A percentile compares a stretch with the other conserved stretches of the same genome.
These are phyloP conservation scores for Anthonomus grandis DNA, from an alignment of 1,140 invertebrate genomes.

Conservation along the genomic window DNA sequence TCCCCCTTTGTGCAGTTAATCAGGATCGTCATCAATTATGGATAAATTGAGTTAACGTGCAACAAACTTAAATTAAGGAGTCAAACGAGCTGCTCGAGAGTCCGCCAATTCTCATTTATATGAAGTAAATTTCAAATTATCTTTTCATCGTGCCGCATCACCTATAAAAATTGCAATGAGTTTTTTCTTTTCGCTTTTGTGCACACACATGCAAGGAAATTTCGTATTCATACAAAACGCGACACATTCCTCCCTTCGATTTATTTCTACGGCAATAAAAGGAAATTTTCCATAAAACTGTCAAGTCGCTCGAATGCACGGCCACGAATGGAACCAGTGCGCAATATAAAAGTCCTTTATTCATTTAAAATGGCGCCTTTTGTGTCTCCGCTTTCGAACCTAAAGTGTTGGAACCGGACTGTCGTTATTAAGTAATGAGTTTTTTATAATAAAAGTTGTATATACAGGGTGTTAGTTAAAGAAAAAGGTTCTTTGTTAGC, in stretches of 20 bases:
- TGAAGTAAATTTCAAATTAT: background rate
- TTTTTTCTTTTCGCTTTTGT: background rate
- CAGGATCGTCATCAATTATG: background rate
- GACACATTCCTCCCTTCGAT: constrained; percentile 8
- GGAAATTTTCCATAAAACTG: constrained; percentile 18
- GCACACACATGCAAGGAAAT: too few species aligned
- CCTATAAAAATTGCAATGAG: background rate
- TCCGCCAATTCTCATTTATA: background rate
- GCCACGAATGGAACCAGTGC: background rate
- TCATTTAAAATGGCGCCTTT: constrained; percentile 9
- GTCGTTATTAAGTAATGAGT: too few species aligned
- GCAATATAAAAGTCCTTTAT: constrained; percentile 14
- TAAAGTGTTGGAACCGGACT: too few species aligned
- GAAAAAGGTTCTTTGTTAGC: too few species aligned
- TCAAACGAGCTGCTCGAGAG: background rate
- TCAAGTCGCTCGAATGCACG: constrained; percentile 4
- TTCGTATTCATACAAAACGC: constrained; percentile 7
- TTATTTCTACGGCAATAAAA: constrained; percentile 7
- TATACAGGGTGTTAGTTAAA: too few species aligned
- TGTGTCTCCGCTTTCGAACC: too few species aligned
- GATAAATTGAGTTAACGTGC: background rate
- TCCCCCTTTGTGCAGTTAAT: background rate
- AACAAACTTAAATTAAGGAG: background rate
- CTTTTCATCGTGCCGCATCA: background rate
- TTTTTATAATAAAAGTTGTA: too few species aligned